Evolutionary conservation across 2,797 vertebrate genomes (phyloP).

Genomic region (Smutsia gigantea): DNA sequence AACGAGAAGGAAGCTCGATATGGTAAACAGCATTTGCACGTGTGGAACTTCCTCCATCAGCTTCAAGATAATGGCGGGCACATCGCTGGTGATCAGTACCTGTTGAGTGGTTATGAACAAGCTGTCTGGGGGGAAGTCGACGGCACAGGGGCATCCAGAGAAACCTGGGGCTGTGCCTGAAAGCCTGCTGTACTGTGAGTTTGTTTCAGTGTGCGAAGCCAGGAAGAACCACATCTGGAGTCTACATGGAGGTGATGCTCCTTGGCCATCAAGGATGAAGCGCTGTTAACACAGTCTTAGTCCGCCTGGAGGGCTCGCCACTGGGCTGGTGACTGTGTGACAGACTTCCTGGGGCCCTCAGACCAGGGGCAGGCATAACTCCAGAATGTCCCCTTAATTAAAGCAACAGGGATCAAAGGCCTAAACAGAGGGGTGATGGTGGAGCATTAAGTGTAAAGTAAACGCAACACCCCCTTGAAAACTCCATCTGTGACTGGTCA

Average conservation of each 20-base stretch:
- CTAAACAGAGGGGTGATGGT: background rate
- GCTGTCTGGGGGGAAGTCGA: background rate
- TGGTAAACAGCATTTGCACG: background rate
- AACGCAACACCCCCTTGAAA: constrained; percentile 28
- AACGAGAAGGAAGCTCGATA: background rate
- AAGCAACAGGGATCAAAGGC: constrained; percentile 58
- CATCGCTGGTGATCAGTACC: background rate
- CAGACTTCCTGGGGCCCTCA: constrained; percentile 30
- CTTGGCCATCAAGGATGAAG: background rate
- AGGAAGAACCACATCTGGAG: background rate
- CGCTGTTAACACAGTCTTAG: background rate
- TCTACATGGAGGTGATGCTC: background rate
- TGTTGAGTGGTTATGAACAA: background rate
- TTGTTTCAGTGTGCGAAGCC: background rate
- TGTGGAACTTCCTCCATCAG: background rate
- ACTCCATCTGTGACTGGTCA: constrained; percentile 32
- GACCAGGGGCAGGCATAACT: background rate
- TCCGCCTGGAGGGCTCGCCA: background rate
- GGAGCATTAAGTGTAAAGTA: constrained; percentile 18
- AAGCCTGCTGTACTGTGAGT: background rate
- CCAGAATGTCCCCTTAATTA: constrained; percentile 37
- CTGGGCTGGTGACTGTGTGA: background rate
- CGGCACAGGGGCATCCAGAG: no score
- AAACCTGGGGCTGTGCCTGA: background rate
- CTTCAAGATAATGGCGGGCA: background rate